phyloP scores from a whole-genome alignment of 1,140 invertebrate genomes.

The Sitobion miscanthi region DNA sequence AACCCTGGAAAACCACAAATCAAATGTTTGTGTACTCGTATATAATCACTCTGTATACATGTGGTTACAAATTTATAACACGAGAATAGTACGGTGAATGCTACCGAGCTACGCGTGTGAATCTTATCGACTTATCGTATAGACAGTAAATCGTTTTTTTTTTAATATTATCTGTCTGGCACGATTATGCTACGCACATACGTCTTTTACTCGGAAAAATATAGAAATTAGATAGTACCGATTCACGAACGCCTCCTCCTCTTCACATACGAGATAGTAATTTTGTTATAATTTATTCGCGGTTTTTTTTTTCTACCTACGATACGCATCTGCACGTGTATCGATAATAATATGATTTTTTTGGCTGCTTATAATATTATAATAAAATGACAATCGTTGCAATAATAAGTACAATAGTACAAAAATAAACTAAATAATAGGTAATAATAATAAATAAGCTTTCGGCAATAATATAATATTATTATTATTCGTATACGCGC shows the following conservation, averaged over 20 bases:
- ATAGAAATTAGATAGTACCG: neutral
- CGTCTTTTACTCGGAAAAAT: neutral
- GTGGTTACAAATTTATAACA: neutral
- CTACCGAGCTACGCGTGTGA: neutral
- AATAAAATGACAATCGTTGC: neutral
- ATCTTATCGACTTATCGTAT: neutral
- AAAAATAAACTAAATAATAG: neutral
- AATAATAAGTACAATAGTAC: neutral
- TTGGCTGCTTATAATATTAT: neutral
- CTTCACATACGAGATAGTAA: too few species aligned
- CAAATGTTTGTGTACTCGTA: neutral
- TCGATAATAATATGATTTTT: neutral
- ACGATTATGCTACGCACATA: neutral
- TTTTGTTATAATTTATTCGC: neutral
- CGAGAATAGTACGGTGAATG: neutral
- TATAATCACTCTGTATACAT: neutral
- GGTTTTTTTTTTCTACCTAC: neutral
- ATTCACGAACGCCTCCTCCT: neutral
- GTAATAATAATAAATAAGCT: neutral
- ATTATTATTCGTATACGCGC: neutral
- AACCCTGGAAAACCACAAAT: neutral
- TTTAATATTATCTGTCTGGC: neutral
- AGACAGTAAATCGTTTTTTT: neutral
- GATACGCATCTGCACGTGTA: neutral
- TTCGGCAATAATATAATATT: neutral